Evolutionary conservation across 2,113 vertebrate genomes (phyloP), one percentile per base, ranked within the genome.

Genomic region (Verasper variegatus): DNA sequence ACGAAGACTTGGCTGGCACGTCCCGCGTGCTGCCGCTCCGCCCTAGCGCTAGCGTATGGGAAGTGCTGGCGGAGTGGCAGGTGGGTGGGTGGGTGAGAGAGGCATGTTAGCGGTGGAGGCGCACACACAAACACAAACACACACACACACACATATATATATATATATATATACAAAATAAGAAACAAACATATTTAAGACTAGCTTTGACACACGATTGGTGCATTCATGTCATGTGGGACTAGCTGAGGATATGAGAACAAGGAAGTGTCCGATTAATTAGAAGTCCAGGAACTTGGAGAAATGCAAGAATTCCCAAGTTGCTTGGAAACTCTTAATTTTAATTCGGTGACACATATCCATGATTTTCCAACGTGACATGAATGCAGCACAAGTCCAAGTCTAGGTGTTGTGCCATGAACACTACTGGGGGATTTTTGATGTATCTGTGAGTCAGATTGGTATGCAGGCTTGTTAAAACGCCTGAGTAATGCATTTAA

Each of bases 1-100:
- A 95, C 82, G 94, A 95, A 83, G 95, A 95, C 92, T 95, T 95
- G 91, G 94, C 88, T 21, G 95, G 95, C 90, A 95, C 93, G 92
- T 95, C 94, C 90, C 94, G 94, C 91, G 91, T 93, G 93, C 94
- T 95, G 94, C 94, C 92, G 80, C 94, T 95, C 85, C 95, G 94
- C 90, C 94, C 94, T 87, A 95, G 88, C 71, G 94, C 92, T 93
- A 95, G 94, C 87, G 94, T 94, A 81, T 95, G 94, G 89, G 95
- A 95, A 64, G 94, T 94, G 91, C 94, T 95, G 88, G 85, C 20
- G 37, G 78, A 90, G 88, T 71, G 81, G 89, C 81, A 86, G 89
- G 91, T 75, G 83, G 79, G 87, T 76, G 85, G 86, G 93, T 76
- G 85, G 86, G 93, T 68, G 63, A 94, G 86, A 94, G 80, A 94